phyloP scores from a whole-genome alignment of 2,797 vertebrate species.

The Phalanger gymnotis region DNA sequence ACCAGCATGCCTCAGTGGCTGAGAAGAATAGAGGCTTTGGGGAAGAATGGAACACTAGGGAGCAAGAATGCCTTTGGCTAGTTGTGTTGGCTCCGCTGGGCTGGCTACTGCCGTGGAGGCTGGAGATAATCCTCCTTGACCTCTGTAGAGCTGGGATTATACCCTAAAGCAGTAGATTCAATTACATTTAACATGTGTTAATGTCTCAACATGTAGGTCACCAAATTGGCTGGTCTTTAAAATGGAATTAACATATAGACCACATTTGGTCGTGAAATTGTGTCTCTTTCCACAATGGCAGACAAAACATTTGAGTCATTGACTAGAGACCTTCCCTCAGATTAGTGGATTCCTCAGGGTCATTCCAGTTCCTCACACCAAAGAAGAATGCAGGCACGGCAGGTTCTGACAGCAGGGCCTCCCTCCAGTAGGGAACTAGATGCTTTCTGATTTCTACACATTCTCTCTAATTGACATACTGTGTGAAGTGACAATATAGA shows the following conservation, averaged over 20 bases:
- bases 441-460: conserved; percentile 17
- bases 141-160: not conserved
- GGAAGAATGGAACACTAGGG: not conserved
- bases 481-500: conserved; percentile 27
- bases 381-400: not conserved
- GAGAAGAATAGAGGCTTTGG: not conserved
- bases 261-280: conserved; percentile 17
- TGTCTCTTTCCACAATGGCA: conserved; percentile 33
- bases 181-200: conserved; percentile 19
- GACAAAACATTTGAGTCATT: not conserved
- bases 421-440: not conserved
- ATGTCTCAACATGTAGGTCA: conserved; percentile 17
- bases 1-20: not conserved
- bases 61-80: conserved; percentile 10
- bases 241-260: conserved; percentile 43
- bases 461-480: conserved; percentile 24
- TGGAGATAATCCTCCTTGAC: conserved; percentile 15
- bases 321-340: not conserved
- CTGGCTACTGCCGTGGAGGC: not conserved
- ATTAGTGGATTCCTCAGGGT: conserved; percentile 34
- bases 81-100: not conserved
- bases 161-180: conserved; percentile 35
- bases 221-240: conserved; percentile 49
- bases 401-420: not conserved
- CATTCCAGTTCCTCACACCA: not conserved